These are phyloP conservation scores for Petaurus breviceps DNA, from an alignment of 2,113 vertebrate genomes.

Conservation along the genomic window DNA sequence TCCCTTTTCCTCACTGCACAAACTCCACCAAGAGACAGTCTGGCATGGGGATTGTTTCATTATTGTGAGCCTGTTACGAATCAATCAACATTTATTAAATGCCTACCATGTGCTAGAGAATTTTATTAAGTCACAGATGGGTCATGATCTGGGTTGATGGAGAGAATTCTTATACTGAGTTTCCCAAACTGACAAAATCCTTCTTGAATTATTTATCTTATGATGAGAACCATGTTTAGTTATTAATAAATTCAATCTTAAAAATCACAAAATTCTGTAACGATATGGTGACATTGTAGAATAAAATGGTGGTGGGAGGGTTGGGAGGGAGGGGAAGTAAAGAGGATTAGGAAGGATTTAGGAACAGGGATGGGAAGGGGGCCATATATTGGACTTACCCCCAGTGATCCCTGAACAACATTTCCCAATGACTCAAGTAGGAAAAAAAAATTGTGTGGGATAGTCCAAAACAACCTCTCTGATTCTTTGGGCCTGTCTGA, in stretches of 20 bases:
- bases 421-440: rapidly evolving
- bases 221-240: not conserved
- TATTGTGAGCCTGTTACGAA: not conserved
- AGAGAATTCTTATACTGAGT: not conserved
- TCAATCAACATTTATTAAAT: not conserved
- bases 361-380: not conserved
- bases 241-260: not conserved
- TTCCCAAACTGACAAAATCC: not conserved
- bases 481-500: not conserved
- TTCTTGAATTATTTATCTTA: not conserved
- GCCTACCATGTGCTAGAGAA: not conserved
- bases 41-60: not conserved
- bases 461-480: not conserved
- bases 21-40: not conserved
- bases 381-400: not conserved
- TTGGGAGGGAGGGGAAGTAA: not conserved
- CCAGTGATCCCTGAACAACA: not conserved
- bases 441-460: not conserved
- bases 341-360: not conserved
- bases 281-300: not conserved
- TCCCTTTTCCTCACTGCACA: not conserved
- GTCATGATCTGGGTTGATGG: not conserved
- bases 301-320: not conserved
- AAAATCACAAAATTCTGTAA: not conserved
- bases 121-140: not conserved